Base-by-base conservation (phyloP, 2,888 invertebrate species). In the Blastobasis lacticolella region DNA sequence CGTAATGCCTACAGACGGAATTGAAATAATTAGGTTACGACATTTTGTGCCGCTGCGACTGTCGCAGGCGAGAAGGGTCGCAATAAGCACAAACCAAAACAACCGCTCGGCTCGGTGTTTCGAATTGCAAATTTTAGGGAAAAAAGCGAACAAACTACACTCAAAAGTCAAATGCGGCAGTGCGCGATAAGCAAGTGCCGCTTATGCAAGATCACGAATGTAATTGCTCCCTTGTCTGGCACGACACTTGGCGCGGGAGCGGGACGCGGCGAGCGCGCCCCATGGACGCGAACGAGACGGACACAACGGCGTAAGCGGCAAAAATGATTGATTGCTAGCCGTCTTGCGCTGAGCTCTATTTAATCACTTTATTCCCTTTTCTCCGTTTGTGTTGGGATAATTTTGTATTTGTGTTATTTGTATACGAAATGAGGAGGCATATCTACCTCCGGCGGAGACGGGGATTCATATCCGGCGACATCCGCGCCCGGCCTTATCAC, bases 321-420 rank as follows among this genome's bases (percentile, higher is more conserved):
- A 83, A 84, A 84, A 88, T 89, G 89, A 89, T 89, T 89, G 89
- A 89, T 89, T 81, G 79, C 89, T 78, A 79, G 81, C 83, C 79
- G 83, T 87, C 88, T 86, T 86, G 81, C 74, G 80, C 78, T 88
- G 88, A 88, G 86, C 88, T 88, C 86, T 88, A 85, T 89, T 89
- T 89, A 89, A 89, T 89, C 89, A 88, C 89, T 89, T 87, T 86
- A 88, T 88, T 88, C 88, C 88, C 88, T 88, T 88, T 88, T 88
- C 87, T 87, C 79, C 86, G 85, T 88, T 88, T 88, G 84, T 81
- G 81, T 83, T 81, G 77, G 81, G 81, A 87, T 88, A 82, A 88
- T 87, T 87, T 88, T 78, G 84, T 86, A 86, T 86, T 85, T 85
- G 83, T 85, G 78, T 87, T 87, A 86, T 88, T 87, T 88, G 87